Evolutionary conservation across 2,888 invertebrate genomes (phyloP).

Genomic region (Monochamus alternatus): DNA sequence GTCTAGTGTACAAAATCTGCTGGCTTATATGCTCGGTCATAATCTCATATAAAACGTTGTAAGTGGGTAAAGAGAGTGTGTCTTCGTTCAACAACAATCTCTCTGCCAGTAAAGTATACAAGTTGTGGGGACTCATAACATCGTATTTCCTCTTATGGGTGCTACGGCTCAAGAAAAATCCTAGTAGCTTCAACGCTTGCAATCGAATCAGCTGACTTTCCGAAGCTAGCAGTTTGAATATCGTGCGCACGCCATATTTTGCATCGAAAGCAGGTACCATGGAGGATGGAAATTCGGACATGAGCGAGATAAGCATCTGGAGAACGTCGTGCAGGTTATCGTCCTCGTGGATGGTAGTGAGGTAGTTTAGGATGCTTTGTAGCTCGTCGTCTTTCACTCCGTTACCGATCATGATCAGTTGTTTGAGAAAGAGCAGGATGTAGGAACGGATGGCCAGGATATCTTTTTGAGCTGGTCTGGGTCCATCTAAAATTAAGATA

Average conservation of each 20-base stretch:
- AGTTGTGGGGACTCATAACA: slow-evolving; percentile 98
- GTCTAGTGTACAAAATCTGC: slow-evolving; percentile 93
- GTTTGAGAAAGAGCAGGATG: slow-evolving; percentile 95
- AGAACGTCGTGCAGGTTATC: slow-evolving; percentile 99
- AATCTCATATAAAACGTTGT: slow-evolving; percentile 99
- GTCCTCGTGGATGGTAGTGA: slow-evolving; percentile 99
- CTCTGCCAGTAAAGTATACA: slow-evolving; percentile 96
- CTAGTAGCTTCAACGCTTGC: slow-evolving; percentile 95
- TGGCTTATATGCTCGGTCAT: slow-evolving; percentile 98
- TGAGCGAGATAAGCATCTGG: slow-evolving; percentile 95
- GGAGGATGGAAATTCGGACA: slow-evolving; percentile 98
- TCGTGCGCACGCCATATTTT: slow-evolving; percentile 96
- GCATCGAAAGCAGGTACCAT: slow-evolving; percentile 99
- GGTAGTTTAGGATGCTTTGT: slow-evolving; percentile 97
- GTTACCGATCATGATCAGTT: slow-evolving; percentile 96
- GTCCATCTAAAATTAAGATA: slow-evolving; percentile 82
- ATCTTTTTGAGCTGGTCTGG: slow-evolving; percentile 94
- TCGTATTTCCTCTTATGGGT: slow-evolving; percentile 99
- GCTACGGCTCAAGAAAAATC: slow-evolving; percentile 97
- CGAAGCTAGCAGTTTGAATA: slow-evolving; percentile 96
- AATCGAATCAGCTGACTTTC: slow-evolving; percentile 96
- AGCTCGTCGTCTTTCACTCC: slow-evolving; percentile 99
- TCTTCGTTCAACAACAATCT: slow-evolving; percentile 91
- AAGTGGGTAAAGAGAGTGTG: slow-evolving; percentile 93
- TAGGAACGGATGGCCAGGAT: slow-evolving; percentile 95